phyloP scores from a whole-genome alignment of 2,888 invertebrate genomes.

The Mechanitis messenoides region DNA sequence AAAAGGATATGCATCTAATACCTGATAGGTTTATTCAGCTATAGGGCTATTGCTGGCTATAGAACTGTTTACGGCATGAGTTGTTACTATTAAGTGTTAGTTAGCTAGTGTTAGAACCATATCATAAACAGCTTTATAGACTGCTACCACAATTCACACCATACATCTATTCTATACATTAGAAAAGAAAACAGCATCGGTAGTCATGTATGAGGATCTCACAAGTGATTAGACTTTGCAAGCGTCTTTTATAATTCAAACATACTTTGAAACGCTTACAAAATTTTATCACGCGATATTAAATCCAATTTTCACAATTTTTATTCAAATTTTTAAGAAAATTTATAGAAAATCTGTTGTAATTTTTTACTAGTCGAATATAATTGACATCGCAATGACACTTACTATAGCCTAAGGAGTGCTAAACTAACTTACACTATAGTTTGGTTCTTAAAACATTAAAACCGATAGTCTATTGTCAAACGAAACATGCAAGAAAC shows the following conservation, averaged over 20 bases:
- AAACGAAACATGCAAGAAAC: constrained; percentile 48
- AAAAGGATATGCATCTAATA: constrained; percentile 76
- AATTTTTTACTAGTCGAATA: constrained; percentile 70
- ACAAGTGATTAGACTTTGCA: background rate
- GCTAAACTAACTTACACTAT: constrained; percentile 70
- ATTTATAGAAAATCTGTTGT: constrained; percentile 63
- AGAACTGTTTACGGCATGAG: constrained; percentile 53
- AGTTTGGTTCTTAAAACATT: constrained; percentile 59
- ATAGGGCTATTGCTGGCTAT: constrained; percentile 54
- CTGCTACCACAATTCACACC: constrained; percentile 48
- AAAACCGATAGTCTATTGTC: constrained; percentile 12
- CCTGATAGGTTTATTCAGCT: constrained; percentile 59
- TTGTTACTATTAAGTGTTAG: background rate
- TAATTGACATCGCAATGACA: constrained; percentile 76
- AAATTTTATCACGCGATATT: constrained; percentile 9
- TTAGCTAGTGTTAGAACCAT: constrained; percentile 13
- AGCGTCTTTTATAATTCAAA: constrained; percentile 8
- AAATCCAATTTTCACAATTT: constrained; percentile 22
- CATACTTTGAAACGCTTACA: constrained; percentile 6
- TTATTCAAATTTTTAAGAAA: constrained; percentile 28
- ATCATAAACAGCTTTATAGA: constrained; percentile 53
- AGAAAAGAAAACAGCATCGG: constrained; percentile 43
- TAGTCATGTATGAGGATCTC: constrained; percentile 35
- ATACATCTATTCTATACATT: constrained; percentile 55
- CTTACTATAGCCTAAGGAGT: constrained; percentile 73